A percentile compares a stretch with the other conserved stretches of the same genome.
phyloP scores from a whole-genome alignment of 2,888 invertebrate species.

The Psylliodes chrysocephalus region DNA sequence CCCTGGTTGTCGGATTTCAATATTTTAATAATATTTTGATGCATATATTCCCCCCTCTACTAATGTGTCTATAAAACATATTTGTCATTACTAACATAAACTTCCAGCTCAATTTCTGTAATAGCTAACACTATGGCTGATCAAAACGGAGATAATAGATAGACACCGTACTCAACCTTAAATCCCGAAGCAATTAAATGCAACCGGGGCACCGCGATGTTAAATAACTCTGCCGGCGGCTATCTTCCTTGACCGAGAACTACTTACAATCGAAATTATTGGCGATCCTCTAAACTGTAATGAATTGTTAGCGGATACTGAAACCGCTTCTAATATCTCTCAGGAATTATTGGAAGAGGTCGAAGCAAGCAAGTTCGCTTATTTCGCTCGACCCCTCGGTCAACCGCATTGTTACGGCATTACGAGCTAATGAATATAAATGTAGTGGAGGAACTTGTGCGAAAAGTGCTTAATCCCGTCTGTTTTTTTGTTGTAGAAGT shows the following conservation, averaged over 20 bases:
- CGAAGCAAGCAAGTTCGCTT: conserved; percentile 32
- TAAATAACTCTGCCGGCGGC: conserved; percentile 15
- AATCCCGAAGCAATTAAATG: conserved; percentile 3
- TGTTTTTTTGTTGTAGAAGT: neutral
- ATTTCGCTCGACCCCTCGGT: conserved; percentile 51
- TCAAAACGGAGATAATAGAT: neutral
- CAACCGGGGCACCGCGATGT: conserved; percentile 9
- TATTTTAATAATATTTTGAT: too few species aligned
- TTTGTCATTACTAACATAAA: too few species aligned
- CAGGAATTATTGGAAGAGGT: conserved; percentile 41
- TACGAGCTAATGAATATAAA: conserved; percentile 61
- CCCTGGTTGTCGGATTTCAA: too few species aligned
- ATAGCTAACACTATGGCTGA: neutral
- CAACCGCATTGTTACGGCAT: conserved; percentile 60
- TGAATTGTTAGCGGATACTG: conserved; percentile 39
- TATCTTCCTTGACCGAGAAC: conserved; percentile 7
- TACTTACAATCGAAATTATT: conserved; percentile 28
- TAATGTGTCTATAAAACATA: too few species aligned
- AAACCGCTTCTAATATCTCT: conserved; percentile 35
- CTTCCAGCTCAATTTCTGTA: neutral
- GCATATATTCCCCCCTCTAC: too few species aligned
- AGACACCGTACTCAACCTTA: neutral
- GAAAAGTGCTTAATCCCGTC: conserved; percentile 24
- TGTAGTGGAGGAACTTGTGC: conserved; percentile 51
- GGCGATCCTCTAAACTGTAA: conserved; percentile 42